Base-by-base conservation (phyloP, 2,113 vertebrate genomes). In the Galeopterus variegatus region DNA sequence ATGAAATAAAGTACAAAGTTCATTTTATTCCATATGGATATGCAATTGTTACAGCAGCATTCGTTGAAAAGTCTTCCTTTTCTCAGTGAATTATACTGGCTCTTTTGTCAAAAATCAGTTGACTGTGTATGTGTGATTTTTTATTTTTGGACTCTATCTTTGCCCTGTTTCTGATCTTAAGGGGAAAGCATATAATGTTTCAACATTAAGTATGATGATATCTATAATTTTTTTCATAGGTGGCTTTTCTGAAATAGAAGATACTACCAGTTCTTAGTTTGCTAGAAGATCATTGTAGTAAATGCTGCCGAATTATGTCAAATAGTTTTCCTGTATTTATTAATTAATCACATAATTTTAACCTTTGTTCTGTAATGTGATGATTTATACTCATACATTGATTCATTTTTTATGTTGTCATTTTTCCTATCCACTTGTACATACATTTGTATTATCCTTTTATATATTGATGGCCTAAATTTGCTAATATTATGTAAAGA, bases 31-130 rank as follows among this genome's bases (percentile, higher is more conserved):
- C 45, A 69, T 69, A 58, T 69, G 36, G 62, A 67, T 56, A 86
- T 86, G 41, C 54, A 77, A 8, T 52, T 82, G 10, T 33, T 70
- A 45, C 17, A 33, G n/a, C 10, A 84, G 5, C 24, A 23, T 65
- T 72, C 87, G 36, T 76, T 90, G 31, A 69, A 83, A 84, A 81
- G 17, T 15, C 82, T 90, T 92, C 6, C 15, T 93, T 94, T 88
- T 86, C 33, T 65, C 36, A 50, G 33, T 89, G 41, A 75, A 72
- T 70, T 90, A 60, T 5, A 24, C 28, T 65, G 14, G 2, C 33
- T n/a, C 19, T 45, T 90, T 87, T 94, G 54, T 45, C 3, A 65
- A 94, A 86, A 82, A 45, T 70, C 58, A 77, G 1, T 77, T 92
- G 50, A 75, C 11, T 79, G 12, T 52, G 60, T 48, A 82, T 26